phyloP scores from a whole-genome alignment of 1,140 invertebrate species.

The Listronotus bonariensis region DNA sequence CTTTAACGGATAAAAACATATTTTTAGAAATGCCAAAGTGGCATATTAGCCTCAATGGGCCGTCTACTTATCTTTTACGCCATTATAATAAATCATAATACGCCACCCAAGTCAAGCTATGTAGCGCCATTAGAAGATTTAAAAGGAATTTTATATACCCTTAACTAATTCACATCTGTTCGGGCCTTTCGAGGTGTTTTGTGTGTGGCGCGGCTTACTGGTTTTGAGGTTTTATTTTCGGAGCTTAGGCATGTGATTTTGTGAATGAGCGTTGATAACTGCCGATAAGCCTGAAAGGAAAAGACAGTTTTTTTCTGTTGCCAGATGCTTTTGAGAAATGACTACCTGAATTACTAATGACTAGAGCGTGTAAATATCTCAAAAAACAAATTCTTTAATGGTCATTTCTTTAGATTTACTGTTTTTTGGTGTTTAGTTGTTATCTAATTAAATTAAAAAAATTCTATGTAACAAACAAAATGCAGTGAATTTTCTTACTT shows the following conservation, averaged over 20 bases:
- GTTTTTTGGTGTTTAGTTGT: too few species aligned
- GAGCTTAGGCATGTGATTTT: neutral
- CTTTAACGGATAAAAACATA: neutral
- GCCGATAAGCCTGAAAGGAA: neutral
- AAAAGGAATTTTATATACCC: slow-evolving; percentile 23
- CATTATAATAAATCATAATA: slow-evolving; percentile 24
- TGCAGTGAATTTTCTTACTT: too few species aligned
- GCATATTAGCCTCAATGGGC: slow-evolving; percentile 17
- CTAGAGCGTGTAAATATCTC: too few species aligned
- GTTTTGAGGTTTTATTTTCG: slow-evolving; percentile 17
- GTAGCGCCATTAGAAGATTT: slow-evolving; percentile 19
- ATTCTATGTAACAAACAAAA: too few species aligned
- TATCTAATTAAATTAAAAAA: too few species aligned
- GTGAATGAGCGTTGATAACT: slow-evolving; percentile 1
- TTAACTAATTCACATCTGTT: slow-evolving; percentile 31
- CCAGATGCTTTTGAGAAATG: too few species aligned
- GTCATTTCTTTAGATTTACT: too few species aligned
- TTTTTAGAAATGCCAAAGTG: slow-evolving; percentile 12
- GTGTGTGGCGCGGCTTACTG: slow-evolving; percentile 19
- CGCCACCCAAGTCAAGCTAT: slow-evolving; percentile 13
- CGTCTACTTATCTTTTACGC: slow-evolving; percentile 14
- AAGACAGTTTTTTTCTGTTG: too few species aligned
- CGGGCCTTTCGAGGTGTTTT: slow-evolving; percentile 5
- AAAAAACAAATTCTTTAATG: too few species aligned
- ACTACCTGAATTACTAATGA: too few species aligned